A percentile compares a stretch with the other conserved stretches of the same genome.
Evolutionary conservation across 2,888 invertebrate genomes (phyloP).

Genomic region (Lycocerus yunnanus): DNA sequence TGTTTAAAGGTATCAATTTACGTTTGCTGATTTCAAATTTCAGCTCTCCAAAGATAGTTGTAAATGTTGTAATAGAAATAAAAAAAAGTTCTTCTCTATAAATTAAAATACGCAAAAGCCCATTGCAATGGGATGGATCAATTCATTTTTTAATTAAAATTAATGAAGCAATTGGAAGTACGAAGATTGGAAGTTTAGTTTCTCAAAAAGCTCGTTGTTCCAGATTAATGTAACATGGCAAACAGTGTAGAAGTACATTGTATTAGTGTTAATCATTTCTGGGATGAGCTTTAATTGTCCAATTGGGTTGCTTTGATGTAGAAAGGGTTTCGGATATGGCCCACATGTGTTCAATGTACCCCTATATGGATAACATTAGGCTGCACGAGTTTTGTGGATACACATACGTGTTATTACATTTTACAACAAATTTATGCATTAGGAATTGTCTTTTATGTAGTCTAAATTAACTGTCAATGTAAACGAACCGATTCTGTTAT

Average conservation of each 20-base stretch:
- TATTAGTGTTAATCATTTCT: slow-evolving; percentile 1
- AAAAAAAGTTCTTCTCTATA: not conserved
- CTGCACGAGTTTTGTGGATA: not conserved
- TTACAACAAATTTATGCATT: not conserved
- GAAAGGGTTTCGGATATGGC: slow-evolving; percentile 24
- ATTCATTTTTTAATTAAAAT: not conserved
- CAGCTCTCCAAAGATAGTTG: not conserved
- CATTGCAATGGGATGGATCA: not conserved
- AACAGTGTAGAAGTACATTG: not conserved
- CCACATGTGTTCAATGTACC: slow-evolving; percentile 20
- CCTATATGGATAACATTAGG: slow-evolving; percentile 3
- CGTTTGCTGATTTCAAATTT: not conserved
- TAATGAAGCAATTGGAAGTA: not conserved
- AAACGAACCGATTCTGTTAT: slow-evolving; percentile 18
- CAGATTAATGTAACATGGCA: not conserved
- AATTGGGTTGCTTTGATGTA: slow-evolving; percentile 32
- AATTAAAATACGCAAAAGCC: not conserved
- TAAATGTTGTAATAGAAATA: too few species aligned
- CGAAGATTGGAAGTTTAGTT: not conserved
- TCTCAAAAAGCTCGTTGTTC: not conserved
- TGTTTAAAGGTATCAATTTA: not conserved
- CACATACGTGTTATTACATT: not conserved
- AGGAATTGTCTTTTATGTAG: slow-evolving; percentile 22
- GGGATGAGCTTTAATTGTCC: slow-evolving; percentile 33
- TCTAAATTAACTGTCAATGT: slow-evolving; percentile 25